These are phyloP conservation scores for Petaurus breviceps DNA, from an alignment of 2,113 vertebrate species.

Conservation along the genomic window DNA sequence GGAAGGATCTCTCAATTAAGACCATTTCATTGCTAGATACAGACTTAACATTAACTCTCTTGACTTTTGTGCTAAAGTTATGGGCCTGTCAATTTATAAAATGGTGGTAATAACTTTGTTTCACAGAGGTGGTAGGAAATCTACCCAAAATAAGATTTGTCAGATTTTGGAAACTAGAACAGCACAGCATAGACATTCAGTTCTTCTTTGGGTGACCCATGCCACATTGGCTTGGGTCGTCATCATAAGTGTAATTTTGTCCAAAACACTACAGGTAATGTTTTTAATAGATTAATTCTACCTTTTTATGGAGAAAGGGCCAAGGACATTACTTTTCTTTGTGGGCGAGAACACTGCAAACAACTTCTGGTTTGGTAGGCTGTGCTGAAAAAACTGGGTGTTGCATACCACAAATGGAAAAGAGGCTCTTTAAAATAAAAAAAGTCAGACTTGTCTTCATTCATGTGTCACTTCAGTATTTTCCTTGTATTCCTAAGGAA, in stretches of 20 bases:
- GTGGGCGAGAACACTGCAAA: not conserved
- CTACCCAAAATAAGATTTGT: not conserved
- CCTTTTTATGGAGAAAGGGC: slow-evolving; percentile 22
- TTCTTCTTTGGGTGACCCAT: slow-evolving; percentile 39
- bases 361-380: not conserved
- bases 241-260: slow-evolving; percentile 37
- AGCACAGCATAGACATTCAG: slow-evolving; percentile 18
- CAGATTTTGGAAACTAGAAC: slow-evolving; percentile 19
- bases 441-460: slow-evolving; percentile 53
- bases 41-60: not conserved
- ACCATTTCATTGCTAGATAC: not conserved
- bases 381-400: not conserved
- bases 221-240: slow-evolving; percentile 28
- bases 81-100: not conserved
- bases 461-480: slow-evolving; percentile 56
- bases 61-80: not conserved
- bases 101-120: not conserved
- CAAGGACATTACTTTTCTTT: slow-evolving; percentile 27
- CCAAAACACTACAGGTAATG: not conserved
- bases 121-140: not conserved
- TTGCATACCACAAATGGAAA: slow-evolving; percentile 18
- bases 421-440: slow-evolving; percentile 48
- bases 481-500: slow-evolving; percentile 63
- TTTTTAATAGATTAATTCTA: slow-evolving; percentile 39
- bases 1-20: not conserved